Percentiles rank a stretch among this genome's conserved stretches.
Conservation (phyloP, 2,113 vertebrate species). For the Engraulis encrasicolus region DNA sequence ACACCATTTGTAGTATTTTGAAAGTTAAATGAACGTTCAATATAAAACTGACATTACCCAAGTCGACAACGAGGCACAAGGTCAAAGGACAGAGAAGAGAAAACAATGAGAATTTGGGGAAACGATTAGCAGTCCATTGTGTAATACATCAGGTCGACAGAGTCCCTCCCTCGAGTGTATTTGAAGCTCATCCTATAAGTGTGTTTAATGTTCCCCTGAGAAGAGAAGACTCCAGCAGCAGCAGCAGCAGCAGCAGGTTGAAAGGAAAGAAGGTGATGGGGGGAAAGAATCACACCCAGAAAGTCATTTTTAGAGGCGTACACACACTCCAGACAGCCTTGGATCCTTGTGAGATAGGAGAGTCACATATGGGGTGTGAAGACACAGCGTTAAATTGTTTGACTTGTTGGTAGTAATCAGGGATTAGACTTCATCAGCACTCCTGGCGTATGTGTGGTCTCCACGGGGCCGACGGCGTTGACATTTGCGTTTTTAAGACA, state of each 20-base stretch:
- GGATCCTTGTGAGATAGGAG: slow-evolving; percentile 49
- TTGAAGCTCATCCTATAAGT: background rate
- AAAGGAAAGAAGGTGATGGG: background rate
- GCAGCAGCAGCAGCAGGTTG: background rate
- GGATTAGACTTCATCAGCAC: slow-evolving; percentile 24
- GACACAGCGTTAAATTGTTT: slow-evolving; percentile 68
- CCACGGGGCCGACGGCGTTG: slow-evolving; percentile 23
- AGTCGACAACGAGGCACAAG: too few relatives aligned
- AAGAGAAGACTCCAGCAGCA: too few relatives aligned
- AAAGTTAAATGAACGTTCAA: too few relatives aligned
- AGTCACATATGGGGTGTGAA: slow-evolving; percentile 58
- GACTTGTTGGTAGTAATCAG: slow-evolving; percentile 65
- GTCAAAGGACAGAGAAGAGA: too few relatives aligned
- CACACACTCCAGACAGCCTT: slow-evolving; percentile 20
- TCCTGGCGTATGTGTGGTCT: slow-evolving; percentile 16
- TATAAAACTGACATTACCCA: too few relatives aligned
- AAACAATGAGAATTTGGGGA: too few relatives aligned
- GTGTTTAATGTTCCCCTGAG: background rate
- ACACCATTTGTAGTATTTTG: too few relatives aligned
- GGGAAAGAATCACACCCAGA: background rate
- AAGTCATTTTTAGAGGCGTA: slow-evolving; percentile 13
- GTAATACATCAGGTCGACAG: too few relatives aligned
- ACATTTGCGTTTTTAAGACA: slow-evolving; percentile 47
- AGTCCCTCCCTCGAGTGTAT: background rate
- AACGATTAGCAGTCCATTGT: too few relatives aligned